phyloP scores from a whole-genome alignment of 1,140 invertebrate species.

The Tetramorium alpestre region DNA sequence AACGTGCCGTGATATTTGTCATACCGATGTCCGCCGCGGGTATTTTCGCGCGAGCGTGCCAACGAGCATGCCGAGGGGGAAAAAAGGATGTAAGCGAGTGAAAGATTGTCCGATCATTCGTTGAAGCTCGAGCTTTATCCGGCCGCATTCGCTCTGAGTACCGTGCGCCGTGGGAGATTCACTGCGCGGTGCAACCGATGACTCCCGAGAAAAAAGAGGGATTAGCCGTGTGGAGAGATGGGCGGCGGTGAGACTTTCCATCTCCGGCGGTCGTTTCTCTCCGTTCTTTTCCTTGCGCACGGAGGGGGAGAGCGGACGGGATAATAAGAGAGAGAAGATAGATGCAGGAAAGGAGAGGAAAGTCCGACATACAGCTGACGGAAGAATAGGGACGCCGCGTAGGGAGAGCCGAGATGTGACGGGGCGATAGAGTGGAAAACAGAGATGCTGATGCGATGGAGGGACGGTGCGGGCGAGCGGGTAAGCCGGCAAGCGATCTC shows the following conservation, averaged over 20 bases:
- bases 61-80: not conserved
- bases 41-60: constrained; percentile 2
- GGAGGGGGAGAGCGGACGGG: not conserved
- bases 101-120: constrained; percentile 60
- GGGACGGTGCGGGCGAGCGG: constrained; percentile 71
- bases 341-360: constrained; percentile 39
- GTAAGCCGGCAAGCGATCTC: constrained; percentile 60
- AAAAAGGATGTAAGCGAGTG: constrained; percentile 33
- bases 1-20: constrained; percentile 27
- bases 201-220: constrained; percentile 74
- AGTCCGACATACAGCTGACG: constrained; percentile 42
- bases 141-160: constrained; percentile 35
- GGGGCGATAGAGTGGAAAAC: constrained; percentile 71
- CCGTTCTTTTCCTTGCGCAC: constrained; percentile 62
- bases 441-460: constrained; percentile 79
- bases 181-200: constrained; percentile 59
- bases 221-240: constrained; percentile 70
- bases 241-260: constrained; percentile 75
- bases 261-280: constrained; percentile 66
- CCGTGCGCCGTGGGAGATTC: constrained; percentile 61
- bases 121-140: constrained; percentile 60
- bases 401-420: constrained; percentile 58
- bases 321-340: constrained; percentile 11
- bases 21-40: constrained; percentile 6
- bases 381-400: constrained; percentile 44